Evolutionary conservation across 2,888 invertebrate genomes (phyloP), one percentile per base, ranked within the genome.

Genomic region (Chelonus formosanus): DNA sequence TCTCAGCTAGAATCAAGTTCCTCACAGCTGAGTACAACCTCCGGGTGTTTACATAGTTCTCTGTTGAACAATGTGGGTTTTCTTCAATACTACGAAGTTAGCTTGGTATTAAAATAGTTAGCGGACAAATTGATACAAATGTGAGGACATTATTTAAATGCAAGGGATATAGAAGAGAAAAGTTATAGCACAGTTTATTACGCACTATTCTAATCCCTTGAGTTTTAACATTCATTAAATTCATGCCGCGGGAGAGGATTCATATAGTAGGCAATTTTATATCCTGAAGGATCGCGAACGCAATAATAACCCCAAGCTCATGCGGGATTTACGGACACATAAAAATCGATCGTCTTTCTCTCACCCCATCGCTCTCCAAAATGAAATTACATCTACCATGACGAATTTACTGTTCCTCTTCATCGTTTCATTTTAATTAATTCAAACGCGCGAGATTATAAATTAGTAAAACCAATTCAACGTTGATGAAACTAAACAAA

Each of bases 371-470:
- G 8, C n/a, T 10, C 53, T 45, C 32, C 57, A 47, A 62, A 67
- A 67, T 67, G 62, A 67, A 67, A 67, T 67, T 67, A 58, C 62
- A 66, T 52, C 36, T 50, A 40, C 61, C 35, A 36, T 52, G 45
- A 61, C 52, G 53, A 52, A 61, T 61, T 32, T 61, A 52, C 34
- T 61, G 53, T 47, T 58, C 34, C 35, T 58, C 31, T 35, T 45
- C 47, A 32, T n/a, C 34, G n/a, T 31, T 57, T 57, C 8, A 8
- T 20, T 58, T 47, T 47, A 57, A 43, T 57, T 43, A 43, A 57
- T 57, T 57, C 43, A 43, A 43, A 57, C 54, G 43, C 45, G 40
- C 48, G 48, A 50, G 55, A 65, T 65, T 55, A 65, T 60, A 50
- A 65, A 65, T 65, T 55, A 54, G 48, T 58, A 20, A 53, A 58